Conservation (phyloP, 2,113 vertebrate genomes). For the Geococcyx californianus region DNA sequence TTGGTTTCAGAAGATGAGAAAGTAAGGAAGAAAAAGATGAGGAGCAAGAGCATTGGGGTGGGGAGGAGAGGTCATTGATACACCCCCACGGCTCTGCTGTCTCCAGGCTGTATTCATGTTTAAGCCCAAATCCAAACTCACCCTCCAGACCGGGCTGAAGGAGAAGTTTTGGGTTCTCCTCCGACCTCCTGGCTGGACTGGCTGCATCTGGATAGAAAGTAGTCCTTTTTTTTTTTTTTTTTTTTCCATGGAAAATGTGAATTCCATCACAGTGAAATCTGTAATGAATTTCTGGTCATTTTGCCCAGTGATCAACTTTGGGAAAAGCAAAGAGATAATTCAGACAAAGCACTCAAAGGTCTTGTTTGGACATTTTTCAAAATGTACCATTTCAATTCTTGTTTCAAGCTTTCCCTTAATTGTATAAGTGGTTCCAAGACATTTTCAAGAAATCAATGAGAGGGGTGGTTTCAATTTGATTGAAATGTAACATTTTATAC, state of each 20-base stretch:
- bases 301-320: not conserved
- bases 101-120: not conserved
- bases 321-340: not conserved
- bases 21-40: not conserved
- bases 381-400: not conserved
- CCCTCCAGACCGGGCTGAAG: not conserved
- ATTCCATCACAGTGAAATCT: not conserved
- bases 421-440: not conserved
- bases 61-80: not conserved
- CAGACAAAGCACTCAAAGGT: not conserved
- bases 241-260: not conserved
- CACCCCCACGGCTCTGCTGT: rapidly evolving
- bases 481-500: constrained; percentile 3
- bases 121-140: not conserved
- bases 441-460: constrained; percentile 24
- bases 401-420: not conserved
- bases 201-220: not conserved
- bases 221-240: not conserved
- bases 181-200: not conserved
- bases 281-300: not conserved
- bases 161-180: not conserved
- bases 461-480: constrained; percentile 43
- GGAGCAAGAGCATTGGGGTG: not conserved
- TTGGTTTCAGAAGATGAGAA: not conserved
- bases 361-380: not conserved